Evolutionary conservation across 2,888 invertebrate species (phyloP).

Genomic region (Volucella zonaria): DNA sequence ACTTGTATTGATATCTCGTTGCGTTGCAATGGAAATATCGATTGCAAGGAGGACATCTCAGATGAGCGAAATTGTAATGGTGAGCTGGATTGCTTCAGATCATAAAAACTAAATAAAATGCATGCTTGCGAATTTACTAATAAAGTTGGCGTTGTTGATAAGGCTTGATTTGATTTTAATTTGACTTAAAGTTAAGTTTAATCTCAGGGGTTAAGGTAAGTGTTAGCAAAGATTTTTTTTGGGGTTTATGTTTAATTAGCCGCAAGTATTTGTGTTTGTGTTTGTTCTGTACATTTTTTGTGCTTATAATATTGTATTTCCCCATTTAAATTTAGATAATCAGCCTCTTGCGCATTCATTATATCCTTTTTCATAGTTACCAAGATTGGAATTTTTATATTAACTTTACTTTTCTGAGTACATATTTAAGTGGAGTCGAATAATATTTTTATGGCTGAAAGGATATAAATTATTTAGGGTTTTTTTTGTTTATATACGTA

Average conservation of each 20-base stretch:
- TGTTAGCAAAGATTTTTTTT: background rate
- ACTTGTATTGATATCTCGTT: conserved; percentile 85
- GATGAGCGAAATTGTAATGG: conserved; percentile 88
- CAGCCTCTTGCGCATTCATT: too few species aligned
- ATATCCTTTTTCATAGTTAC: too few species aligned
- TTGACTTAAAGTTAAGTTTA: background rate
- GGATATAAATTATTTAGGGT: too few species aligned
- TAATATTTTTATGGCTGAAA: too few species aligned
- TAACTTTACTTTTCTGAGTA: too few species aligned
- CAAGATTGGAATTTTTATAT: too few species aligned
- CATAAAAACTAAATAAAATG: too few species aligned
- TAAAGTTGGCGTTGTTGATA: background rate
- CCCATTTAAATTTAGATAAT: too few species aligned
- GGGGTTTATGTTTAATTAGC: background rate
- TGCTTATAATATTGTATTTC: too few species aligned
- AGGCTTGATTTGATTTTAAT: background rate
- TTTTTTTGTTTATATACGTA: too few species aligned
- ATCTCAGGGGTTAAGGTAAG: conserved; percentile 22
- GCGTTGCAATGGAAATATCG: conserved; percentile 87
- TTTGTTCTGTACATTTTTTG: background rate
- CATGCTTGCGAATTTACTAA: too few species aligned
- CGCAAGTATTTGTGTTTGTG: background rate
- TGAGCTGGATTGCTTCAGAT: conserved; percentile 75
- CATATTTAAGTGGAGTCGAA: too few species aligned
- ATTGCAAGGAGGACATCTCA: conserved; percentile 88